Percentiles rank a stretch among this genome's conserved stretches.
Conservation (phyloP, 2,113 vertebrate genomes). For the Progne subis region DNA sequence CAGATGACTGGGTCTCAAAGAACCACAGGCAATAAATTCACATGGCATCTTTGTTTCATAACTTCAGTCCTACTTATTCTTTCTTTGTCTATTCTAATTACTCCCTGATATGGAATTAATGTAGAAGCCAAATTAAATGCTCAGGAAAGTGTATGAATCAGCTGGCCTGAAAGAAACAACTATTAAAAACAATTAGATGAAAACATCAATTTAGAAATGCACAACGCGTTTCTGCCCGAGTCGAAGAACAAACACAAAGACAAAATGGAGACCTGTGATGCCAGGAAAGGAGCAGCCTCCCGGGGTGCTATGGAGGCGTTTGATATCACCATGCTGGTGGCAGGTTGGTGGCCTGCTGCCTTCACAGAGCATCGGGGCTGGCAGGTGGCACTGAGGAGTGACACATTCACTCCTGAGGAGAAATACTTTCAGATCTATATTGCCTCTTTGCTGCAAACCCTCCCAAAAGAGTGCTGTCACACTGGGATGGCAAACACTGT, state of each 20-base stretch:
- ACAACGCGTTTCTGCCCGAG: background rate
- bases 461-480: background rate
- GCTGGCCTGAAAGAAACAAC: background rate
- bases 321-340: background rate
- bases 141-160: background rate
- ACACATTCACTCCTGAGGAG: background rate
- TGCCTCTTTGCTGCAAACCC: background rate
- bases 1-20: conserved; percentile 28
- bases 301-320: background rate
- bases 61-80: conserved; percentile 25
- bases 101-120: conserved; percentile 6
- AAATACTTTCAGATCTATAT: background rate
- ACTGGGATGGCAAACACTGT: background rate
- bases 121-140: conserved; percentile 14
- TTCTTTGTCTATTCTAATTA: conserved; percentile 48
- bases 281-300: background rate
- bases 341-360: background rate
- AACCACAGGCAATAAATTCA: conserved; percentile 55
- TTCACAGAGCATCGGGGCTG: background rate
- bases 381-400: background rate
- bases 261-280: background rate
- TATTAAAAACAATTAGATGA: conserved; percentile 19
- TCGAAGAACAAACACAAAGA: background rate
- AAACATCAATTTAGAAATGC: background rate
- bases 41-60: conserved; percentile 46